Evolutionary conservation across 2,797 vertebrate species (phyloP).

Genomic region (Parotocinclus haroldoi): DNA sequence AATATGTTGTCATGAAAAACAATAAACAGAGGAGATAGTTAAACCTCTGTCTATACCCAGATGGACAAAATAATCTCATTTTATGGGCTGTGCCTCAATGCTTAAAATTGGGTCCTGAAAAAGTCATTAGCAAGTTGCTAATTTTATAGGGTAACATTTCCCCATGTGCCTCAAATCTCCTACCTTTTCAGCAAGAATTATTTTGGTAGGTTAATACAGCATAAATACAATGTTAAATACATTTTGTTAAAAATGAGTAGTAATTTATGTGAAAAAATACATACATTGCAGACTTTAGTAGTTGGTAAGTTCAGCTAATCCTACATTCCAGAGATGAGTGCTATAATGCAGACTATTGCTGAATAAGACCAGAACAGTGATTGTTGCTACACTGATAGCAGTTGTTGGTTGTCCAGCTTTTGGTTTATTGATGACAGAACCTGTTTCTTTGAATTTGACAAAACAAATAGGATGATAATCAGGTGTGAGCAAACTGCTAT

Average conservation of each 20-base stretch:
- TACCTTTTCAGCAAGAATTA: conserved; percentile 50
- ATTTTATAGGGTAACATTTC: conserved; percentile 67
- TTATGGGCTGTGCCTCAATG: conserved; percentile 66
- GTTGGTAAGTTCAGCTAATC: too few relatives aligned
- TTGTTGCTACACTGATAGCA: too few relatives aligned
- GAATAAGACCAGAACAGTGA: too few relatives aligned
- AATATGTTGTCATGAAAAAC: conserved; percentile 55
- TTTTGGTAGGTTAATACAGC: conserved; percentile 55
- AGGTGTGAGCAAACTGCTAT: too few relatives aligned
- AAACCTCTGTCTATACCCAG: conserved; percentile 76
- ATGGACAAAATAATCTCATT: conserved; percentile 68
- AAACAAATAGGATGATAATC: too few relatives aligned
- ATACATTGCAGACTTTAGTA: too few relatives aligned
- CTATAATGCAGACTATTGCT: too few relatives aligned
- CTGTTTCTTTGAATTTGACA: too few relatives aligned
- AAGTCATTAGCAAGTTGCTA: conserved; percentile 74
- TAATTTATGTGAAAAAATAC: conserved; percentile 7
- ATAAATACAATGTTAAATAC: conserved; percentile 42
- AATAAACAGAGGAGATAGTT: conserved; percentile 70
- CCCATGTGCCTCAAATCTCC: conserved; percentile 63
- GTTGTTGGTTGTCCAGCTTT: too few relatives aligned
- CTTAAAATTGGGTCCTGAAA: conserved; percentile 76
- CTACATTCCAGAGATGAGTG: too few relatives aligned
- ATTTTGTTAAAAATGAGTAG: conserved; percentile 31
- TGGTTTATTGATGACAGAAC: too few relatives aligned